Base-by-base conservation (phyloP, 2,888 invertebrate species). In the Pristionchus arcanus region DNA sequence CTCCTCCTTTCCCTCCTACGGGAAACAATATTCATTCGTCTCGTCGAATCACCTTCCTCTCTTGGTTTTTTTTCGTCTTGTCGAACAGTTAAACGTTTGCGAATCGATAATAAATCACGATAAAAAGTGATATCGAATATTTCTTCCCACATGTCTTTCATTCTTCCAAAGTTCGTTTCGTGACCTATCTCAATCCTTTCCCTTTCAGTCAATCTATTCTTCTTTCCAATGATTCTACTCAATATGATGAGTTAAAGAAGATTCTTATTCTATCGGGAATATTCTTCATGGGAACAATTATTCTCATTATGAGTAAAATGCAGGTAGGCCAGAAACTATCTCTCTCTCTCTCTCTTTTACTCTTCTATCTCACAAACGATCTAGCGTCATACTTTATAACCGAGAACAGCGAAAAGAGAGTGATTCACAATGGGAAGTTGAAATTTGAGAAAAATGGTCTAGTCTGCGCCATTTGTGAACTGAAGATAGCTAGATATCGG, bases 171-270 rank as follows among this genome's bases (percentile, higher is more conserved):
- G 71, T 71, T 71, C 42, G n/a, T 21, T 34, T 19, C 34, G 53
- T 84, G 55, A 84, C 55, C 31, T 55, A 31, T 28, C 31, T 55
- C 53, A 19, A 42, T 84, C 37, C 16, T 84, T 31, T 55, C 53
- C 31, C 55, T 84, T 84, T 84, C 84, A 84, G 55, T 55, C 87
- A 68, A 87, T 86, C 86, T 63, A 25, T 66, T 25, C 34, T 86
- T 28, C 63, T 86, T 66, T 37, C 63, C 13, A 86, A 21, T 15
- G 86, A 86, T 66, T 49, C 37, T 21, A 66, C 68, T 53, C 87
- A 88, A 88, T 88, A 74, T 49, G 87, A 88, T 63, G 87, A 88
- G 19, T 34, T 88, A 49, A 88, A 88, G 87, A 88, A 88, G 87
- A 88, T 88, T 74, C 87, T 88, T 19, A 88, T 88, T 49, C 87